phyloP scores from a whole-genome alignment of 23 tunicate species.

The Clavelina lepadiformis region DNA sequence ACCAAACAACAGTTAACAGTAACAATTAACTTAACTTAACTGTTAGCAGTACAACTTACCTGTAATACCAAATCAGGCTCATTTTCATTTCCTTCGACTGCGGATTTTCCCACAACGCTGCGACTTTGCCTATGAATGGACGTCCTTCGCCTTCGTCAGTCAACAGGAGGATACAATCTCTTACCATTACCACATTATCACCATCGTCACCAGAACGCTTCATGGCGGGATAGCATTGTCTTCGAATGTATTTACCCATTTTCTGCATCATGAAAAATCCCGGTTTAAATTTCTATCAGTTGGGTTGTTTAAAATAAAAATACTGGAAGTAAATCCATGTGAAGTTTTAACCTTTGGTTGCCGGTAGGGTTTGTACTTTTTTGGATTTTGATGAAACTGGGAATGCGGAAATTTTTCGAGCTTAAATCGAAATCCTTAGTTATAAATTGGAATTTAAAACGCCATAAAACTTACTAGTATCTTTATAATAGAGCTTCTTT shows the following conservation, averaged over 20 bases:
- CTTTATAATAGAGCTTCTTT: too few relatives aligned
- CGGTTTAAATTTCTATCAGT: not conserved
- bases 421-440: too few relatives aligned
- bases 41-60: constrained; percentile 26
- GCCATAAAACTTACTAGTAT: too few relatives aligned
- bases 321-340: too few relatives aligned
- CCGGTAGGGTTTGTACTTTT: too few relatives aligned
- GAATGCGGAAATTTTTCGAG: too few relatives aligned
- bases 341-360: too few relatives aligned
- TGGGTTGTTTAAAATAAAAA: not conserved
- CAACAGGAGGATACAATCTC: constrained; percentile 70
- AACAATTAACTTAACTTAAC: too few relatives aligned
- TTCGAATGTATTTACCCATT: constrained; percentile 43
- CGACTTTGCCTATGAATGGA: constrained; percentile 72
- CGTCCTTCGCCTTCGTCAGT: constrained; percentile 58
- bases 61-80: constrained; percentile 86
- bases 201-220: constrained; percentile 26
- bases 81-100: constrained; percentile 59
- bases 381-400: too few relatives aligned
- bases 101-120: constrained; percentile 67
- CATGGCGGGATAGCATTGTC: constrained; percentile 79
- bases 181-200: constrained; percentile 50
- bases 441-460: too few relatives aligned
- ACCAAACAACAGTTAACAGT: too few relatives aligned
- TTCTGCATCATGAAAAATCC: constrained; percentile 26